Evolutionary conservation across 2,888 invertebrate genomes (phyloP).

Genomic region (Dorcus hopei): DNA sequence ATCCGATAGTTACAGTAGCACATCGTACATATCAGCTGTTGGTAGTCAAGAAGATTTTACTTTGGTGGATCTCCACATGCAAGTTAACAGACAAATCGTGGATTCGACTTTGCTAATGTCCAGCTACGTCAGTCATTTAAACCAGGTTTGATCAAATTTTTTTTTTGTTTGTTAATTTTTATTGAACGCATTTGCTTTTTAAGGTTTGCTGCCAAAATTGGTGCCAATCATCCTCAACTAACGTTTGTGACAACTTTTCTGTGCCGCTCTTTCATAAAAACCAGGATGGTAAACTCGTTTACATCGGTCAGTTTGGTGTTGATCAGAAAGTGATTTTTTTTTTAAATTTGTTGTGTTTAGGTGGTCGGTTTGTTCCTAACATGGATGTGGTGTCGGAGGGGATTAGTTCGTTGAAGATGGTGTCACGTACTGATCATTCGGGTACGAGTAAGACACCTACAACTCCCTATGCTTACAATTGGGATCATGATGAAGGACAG

Average conservation of each 20-base stretch:
- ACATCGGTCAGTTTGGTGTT: conserved; percentile 57
- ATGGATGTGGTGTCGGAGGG: conserved; percentile 67
- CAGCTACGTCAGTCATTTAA: conserved; percentile 88
- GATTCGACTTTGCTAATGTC: conserved; percentile 94
- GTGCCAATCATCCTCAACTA: conserved; percentile 60
- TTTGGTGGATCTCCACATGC: conserved; percentile 89
- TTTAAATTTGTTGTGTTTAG: conserved; percentile 3
- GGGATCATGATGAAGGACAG: conserved; percentile 52
- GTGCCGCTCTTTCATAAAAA: conserved; percentile 76
- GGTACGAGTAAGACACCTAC: conserved; percentile 54
- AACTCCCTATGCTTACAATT: conserved; percentile 58
- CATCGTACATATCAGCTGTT: conserved; percentile 84
- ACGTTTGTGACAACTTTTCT: conserved; percentile 73
- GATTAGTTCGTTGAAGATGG: conserved; percentile 65
- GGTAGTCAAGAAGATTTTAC: conserved; percentile 92
- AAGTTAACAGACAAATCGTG: conserved; percentile 81
- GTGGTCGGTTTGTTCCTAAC: conserved; percentile 67
- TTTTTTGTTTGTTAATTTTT: neutral
- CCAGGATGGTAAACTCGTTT: conserved; percentile 70
- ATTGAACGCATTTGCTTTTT: neutral
- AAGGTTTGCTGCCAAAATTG: conserved; percentile 68
- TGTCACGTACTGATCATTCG: conserved; percentile 45
- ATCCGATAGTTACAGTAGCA: conserved; percentile 80
- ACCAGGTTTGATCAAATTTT: conserved; percentile 60
- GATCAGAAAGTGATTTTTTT: neutral